Conservation (phyloP, 1,140 invertebrate species). For the Platyscapa corneri region DNA sequence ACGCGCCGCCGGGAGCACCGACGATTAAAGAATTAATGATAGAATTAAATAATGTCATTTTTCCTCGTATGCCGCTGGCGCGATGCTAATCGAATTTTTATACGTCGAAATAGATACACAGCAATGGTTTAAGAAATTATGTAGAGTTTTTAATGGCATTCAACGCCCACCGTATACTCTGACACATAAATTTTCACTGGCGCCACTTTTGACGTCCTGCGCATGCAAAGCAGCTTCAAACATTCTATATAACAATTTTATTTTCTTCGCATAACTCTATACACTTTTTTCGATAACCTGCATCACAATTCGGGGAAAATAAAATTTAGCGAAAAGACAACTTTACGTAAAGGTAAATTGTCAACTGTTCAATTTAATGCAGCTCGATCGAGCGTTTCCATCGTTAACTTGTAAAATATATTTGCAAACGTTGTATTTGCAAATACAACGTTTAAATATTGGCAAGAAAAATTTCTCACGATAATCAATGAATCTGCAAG, state of each 20-base stretch:
- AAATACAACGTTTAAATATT: background rate
- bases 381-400: background rate
- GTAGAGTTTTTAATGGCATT: background rate
- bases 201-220: conserved; percentile 11
- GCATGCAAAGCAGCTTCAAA: background rate
- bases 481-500: background rate
- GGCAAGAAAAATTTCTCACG: background rate
- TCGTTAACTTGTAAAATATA: background rate
- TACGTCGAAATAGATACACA: background rate
- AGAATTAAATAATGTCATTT: no score
- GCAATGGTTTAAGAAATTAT: background rate
- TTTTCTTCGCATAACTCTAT: background rate
- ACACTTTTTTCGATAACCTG: background rate
- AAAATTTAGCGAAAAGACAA: background rate
- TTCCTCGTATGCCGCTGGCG: background rate
- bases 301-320: background rate
- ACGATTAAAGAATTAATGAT: background rate
- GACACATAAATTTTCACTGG: background rate
- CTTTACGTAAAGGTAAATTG: background rate
- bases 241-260: background rate
- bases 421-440: background rate
- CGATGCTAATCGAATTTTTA: background rate
- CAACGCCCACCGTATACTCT: background rate
- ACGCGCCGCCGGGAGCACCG: no score
- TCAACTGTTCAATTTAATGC: background rate